Base-by-base conservation (phyloP, 2,113 vertebrate genomes). In the Callithrix jacchus region DNA sequence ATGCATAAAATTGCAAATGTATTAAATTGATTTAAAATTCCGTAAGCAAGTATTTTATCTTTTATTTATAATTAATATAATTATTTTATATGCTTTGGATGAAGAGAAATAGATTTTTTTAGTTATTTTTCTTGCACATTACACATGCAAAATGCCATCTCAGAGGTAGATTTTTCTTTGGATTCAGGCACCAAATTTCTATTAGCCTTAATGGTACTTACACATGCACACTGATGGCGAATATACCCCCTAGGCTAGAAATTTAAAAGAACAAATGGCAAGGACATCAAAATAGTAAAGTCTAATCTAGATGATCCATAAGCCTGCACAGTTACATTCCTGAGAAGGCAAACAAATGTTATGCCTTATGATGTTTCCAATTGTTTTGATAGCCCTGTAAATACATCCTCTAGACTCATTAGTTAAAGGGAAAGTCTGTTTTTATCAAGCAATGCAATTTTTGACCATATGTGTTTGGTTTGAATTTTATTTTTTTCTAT, bases 131-230 rank as follows among this genome's bases (percentile, higher is more conserved):
- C 96, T 97, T 93, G 71, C 87, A 47, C 0, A 20, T 98, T 98
- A 91, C 97, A 71, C 95, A 83, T 97, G 84, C 88, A 96, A 96
- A 97, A 97, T 89, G 95, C 97, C 96, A 89, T 96, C 95, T 95
- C 94, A 81, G 96, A 97, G 97, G 97, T 70, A 94, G 97, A 97
- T 97, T 97, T 98, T 98, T 97, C 96, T 97, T 89, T 95, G 90
- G 97, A 98, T 89, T 97, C 97, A 97, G 95, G 93, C 37, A 8
- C 92, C 97, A 86, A 97, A 98, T 98, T 98, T 96, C 97, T 89
- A 96, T 97, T 97, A 97, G 94, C 96, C 94, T 96, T 97, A 98
- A 98, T 98, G 97, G 95, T 89, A 97, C 96, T 97, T 97, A 96
- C 73, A 95, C 90, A 96, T 97, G 98, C 73, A 94, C 96, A 89